A percentile compares a stretch with the other conserved stretches of the same genome.
Evolutionary conservation across 2,888 invertebrate species (phyloP).

Genomic region (Hybos culiciformis): DNA sequence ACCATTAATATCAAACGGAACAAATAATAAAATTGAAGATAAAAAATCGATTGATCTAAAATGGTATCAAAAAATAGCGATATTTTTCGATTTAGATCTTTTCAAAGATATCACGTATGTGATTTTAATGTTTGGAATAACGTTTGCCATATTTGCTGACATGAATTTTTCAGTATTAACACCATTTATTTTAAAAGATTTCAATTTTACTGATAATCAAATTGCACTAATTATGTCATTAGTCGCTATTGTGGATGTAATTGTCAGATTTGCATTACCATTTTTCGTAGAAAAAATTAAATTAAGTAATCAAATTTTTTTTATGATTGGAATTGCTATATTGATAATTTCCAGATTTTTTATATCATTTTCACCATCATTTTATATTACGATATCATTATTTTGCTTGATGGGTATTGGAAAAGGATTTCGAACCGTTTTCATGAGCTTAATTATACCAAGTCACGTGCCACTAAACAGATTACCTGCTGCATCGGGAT

Average conservation of each 20-base stretch:
- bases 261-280: constrained; percentile 51
- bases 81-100: constrained; percentile 57
- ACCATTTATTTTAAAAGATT: constrained; percentile 55
- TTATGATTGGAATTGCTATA: constrained; percentile 45
- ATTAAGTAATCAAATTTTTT: constrained; percentile 54
- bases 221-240: constrained; percentile 57
- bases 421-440: constrained; percentile 59
- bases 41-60: too few relatives aligned
- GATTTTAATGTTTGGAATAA: constrained; percentile 55
- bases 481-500: constrained; percentile 54
- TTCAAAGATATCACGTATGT: constrained; percentile 53
- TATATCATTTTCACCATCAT: constrained; percentile 43
- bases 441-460: constrained; percentile 58
- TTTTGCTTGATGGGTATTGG: constrained; percentile 54
- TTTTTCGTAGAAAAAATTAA: constrained; percentile 53
- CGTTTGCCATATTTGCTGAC: constrained; percentile 56
- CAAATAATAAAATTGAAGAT: too few relatives aligned
- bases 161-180: constrained; percentile 60
- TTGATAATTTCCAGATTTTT: constrained; percentile 47
- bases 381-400: constrained; percentile 40
- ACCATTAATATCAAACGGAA: too few relatives aligned
- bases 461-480: constrained; percentile 54
- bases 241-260: constrained; percentile 50
- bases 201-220: constrained; percentile 40
- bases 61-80: constrained; percentile 38